phyloP scores from a whole-genome alignment of 2,888 invertebrate species.

The Ectobius pallidus region DNA sequence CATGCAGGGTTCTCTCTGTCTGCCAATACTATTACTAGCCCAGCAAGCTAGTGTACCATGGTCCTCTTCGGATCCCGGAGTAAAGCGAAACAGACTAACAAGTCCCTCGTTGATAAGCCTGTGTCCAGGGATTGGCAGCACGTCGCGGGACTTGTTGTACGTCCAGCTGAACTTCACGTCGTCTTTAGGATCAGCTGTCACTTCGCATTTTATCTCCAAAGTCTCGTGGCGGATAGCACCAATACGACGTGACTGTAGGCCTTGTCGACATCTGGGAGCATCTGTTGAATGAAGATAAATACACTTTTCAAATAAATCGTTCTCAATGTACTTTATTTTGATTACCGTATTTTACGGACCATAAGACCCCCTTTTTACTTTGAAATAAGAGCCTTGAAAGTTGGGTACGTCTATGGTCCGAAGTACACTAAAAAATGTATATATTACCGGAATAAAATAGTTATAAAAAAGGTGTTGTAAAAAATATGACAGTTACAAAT shows the following conservation, averaged over 20 bases:
- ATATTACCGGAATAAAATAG: too few species aligned
- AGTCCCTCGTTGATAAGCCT: conserved; percentile 60
- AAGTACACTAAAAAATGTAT: too few species aligned
- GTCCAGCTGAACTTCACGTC: conserved; percentile 82
- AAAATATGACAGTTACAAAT: too few species aligned
- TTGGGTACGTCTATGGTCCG: too few species aligned
- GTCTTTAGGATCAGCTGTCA: conserved; percentile 76
- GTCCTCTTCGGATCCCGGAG: conserved; percentile 63
- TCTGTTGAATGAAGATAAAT: conserved; percentile 57
- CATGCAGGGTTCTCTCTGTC: conserved; percentile 79
- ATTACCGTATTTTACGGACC: too few species aligned
- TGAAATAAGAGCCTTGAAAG: too few species aligned
- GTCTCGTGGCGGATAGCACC: conserved; percentile 76
- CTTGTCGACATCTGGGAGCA: conserved; percentile 77
- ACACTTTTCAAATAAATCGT: not conserved
- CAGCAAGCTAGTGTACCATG: conserved; percentile 86
- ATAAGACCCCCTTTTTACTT: too few species aligned
- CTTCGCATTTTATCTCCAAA: conserved; percentile 77
- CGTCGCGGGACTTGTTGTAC: conserved; percentile 77
- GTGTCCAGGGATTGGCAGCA: conserved; percentile 72
- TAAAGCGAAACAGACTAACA: conserved; percentile 63
- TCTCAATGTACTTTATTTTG: too few species aligned
- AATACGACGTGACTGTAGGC: conserved; percentile 71
- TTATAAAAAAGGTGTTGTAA: too few species aligned
- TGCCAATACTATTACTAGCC: conserved; percentile 84